Conservation (phyloP, 2,888 invertebrate species). For the Hydriomena furcata region DNA sequence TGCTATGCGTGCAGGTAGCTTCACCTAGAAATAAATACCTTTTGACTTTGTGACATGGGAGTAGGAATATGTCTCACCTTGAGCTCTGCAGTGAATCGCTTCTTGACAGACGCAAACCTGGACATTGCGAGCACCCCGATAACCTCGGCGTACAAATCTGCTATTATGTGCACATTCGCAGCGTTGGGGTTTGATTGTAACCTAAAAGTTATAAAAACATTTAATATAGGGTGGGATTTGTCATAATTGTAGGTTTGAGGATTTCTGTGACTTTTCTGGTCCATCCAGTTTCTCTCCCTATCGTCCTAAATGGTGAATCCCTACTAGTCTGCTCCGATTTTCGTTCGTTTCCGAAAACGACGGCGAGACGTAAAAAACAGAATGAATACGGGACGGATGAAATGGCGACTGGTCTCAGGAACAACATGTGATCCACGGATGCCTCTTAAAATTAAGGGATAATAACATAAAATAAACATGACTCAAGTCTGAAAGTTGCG, state of each 20-base stretch:
- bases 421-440: neutral
- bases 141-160: slow-evolving; percentile 99
- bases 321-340: too few relatives aligned
- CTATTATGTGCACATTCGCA: slow-evolving; percentile 97
- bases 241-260: too few relatives aligned
- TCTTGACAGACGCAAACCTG: slow-evolving; percentile 95
- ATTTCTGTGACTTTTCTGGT: too few relatives aligned
- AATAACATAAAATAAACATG: neutral
- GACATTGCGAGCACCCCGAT: slow-evolving; percentile 97
- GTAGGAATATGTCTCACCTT: slow-evolving; percentile 81
- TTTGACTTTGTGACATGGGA: too few relatives aligned
- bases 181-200: slow-evolving; percentile 97
- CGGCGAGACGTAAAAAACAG: neutral
- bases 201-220: slow-evolving; percentile 84
- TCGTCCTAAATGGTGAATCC: too few relatives aligned
- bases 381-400: neutral
- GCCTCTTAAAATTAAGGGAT: neutral
- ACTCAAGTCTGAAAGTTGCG: too few relatives aligned
- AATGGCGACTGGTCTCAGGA: neutral
- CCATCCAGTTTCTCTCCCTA: too few relatives aligned
- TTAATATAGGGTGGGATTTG: too few relatives aligned
- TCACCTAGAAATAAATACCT: too few relatives aligned
- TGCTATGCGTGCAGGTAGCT: too few relatives aligned
- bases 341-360: too few relatives aligned
- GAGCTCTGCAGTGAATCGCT: slow-evolving; percentile 95